Conservation (phyloP, 2,888 invertebrate species). For the Ceramica pisi region DNA sequence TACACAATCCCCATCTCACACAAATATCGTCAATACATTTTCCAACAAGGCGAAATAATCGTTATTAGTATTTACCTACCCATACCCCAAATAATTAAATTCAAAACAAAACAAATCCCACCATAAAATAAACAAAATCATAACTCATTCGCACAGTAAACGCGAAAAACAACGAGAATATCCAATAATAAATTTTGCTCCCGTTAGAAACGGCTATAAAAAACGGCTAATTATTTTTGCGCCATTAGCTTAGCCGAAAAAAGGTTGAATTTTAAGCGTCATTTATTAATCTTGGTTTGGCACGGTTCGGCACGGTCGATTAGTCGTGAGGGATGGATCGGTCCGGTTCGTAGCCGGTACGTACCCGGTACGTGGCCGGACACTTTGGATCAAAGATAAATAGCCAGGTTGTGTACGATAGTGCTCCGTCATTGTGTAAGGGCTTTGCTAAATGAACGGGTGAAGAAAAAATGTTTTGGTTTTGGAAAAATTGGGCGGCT, state of each 20-base stretch:
- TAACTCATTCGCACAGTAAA: constrained; percentile 81
- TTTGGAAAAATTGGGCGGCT: background rate
- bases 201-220: constrained; percentile 75
- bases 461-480: constrained; percentile 9
- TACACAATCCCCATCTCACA: no score
- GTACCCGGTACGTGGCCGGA: constrained; percentile 64
- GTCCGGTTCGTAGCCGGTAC: constrained; percentile 64
- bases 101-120: constrained; percentile 45
- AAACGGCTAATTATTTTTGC: constrained; percentile 85
- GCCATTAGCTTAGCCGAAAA: constrained; percentile 89
- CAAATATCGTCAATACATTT: background rate
- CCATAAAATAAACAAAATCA: constrained; percentile 50
- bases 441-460: constrained; percentile 50
- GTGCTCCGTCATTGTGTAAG: constrained; percentile 63
- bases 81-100: constrained; percentile 13
- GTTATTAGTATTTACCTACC: background rate
- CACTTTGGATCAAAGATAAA: constrained; percentile 71
- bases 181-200: constrained; percentile 82
- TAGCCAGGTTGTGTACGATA: constrained; percentile 63
- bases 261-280: constrained; percentile 88
- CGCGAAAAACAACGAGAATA: constrained; percentile 68
- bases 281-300: constrained; percentile 87
- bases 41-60: background rate
- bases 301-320: constrained; percentile 79
- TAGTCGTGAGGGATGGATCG: constrained; percentile 82